Conservation (phyloP, 2,113 vertebrate species). For the Callopanchax toddi region DNA sequence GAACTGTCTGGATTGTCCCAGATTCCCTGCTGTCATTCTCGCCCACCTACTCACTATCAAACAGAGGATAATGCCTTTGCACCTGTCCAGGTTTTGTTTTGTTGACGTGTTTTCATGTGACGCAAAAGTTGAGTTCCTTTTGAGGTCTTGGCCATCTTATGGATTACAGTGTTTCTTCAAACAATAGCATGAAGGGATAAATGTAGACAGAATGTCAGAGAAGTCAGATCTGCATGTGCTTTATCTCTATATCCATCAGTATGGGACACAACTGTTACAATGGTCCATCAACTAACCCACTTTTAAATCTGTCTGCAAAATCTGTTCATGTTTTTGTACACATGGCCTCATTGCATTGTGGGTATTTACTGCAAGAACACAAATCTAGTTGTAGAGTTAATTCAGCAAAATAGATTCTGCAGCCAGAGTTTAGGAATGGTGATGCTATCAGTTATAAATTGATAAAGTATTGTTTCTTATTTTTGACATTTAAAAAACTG, state of each 20-base stretch:
- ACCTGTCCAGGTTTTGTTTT: constrained; percentile 48
- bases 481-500: not conserved
- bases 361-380: not conserved
- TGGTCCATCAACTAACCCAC: constrained; percentile 45
- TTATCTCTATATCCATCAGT: constrained; percentile 7
- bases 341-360: not conserved
- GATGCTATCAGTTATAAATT: not conserved
- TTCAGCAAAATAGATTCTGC: not conserved
- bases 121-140: constrained; percentile 41
- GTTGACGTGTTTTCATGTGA: constrained; percentile 31
- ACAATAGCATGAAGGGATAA: constrained; percentile 30
- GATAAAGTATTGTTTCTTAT: not conserved
- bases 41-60: constrained; percentile 23
- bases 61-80: constrained; percentile 51
- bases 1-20: constrained; percentile 40
- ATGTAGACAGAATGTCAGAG: constrained; percentile 8
- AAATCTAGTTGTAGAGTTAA: not conserved
- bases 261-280: constrained; percentile 27
- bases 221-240: constrained; percentile 6
- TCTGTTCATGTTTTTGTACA: constrained; percentile 27
- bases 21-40: constrained; percentile 43
- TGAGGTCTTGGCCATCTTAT: constrained; percentile 28
- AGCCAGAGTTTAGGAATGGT: not conserved
- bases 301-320: constrained; percentile 48
- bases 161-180: constrained; percentile 53